These are phyloP conservation scores for Phrynocephalus guinanensis DNA, from an alignment of 2,797 vertebrate species.

Conservation along the genomic window DNA sequence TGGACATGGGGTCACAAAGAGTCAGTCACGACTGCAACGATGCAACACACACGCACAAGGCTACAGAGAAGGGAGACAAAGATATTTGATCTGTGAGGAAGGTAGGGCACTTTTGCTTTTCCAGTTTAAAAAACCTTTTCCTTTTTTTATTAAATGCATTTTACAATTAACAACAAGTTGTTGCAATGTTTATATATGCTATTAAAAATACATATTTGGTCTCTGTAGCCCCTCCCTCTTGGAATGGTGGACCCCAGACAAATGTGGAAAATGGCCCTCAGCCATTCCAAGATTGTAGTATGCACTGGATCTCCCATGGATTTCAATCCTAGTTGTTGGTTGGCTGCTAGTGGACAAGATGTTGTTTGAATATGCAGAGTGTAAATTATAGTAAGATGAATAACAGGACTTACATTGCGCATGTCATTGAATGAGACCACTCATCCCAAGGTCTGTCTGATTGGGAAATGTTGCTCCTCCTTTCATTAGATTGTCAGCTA, in stretches of 20 bases:
- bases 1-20: too few relatives aligned
- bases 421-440: not conserved
- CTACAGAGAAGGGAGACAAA: not conserved
- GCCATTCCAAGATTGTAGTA: not conserved
- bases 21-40: too few relatives aligned
- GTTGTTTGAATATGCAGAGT: not conserved
- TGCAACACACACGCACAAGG: too few relatives aligned
- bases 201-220: too few relatives aligned
- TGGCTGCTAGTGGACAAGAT: not conserved
- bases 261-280: too few relatives aligned
- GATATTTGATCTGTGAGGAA: not conserved
- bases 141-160: too few relatives aligned
- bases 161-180: too few relatives aligned
- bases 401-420: not conserved
- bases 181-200: too few relatives aligned
- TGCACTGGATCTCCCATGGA: not conserved
- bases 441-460: not conserved
- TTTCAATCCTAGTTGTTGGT: not conserved
- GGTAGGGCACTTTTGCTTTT: too few relatives aligned
- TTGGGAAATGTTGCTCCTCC: slow-evolving; percentile 25
- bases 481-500: not conserved
- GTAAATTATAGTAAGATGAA: not conserved
- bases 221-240: too few relatives aligned
- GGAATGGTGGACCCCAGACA: too few relatives aligned
- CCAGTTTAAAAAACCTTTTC: too few relatives aligned